Conservation (phyloP, 2,797 vertebrate genomes). For the Malacoraja senta region DNA sequence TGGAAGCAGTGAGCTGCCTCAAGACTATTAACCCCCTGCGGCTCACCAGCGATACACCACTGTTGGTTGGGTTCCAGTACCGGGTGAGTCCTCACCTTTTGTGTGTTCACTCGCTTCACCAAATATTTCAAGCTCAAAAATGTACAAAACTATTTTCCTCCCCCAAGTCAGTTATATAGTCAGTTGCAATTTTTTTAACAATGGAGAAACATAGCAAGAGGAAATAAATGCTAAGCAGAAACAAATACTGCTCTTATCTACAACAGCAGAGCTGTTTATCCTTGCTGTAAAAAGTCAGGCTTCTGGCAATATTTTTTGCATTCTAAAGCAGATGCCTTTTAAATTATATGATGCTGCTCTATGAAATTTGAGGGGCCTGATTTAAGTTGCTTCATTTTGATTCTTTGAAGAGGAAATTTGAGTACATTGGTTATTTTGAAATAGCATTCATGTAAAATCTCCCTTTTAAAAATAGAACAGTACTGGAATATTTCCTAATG, state of each 20-base stretch:
- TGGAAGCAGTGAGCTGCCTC: background rate
- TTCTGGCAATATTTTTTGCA: background rate
- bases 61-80: background rate
- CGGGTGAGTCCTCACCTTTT: background rate
- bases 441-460: background rate
- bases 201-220: background rate
- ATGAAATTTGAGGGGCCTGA: background rate
- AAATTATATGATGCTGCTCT: background rate
- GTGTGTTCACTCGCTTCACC: background rate
- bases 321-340: background rate
- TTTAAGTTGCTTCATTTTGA: slow-evolving; percentile 13
- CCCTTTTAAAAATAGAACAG: background rate
- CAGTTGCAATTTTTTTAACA: background rate
- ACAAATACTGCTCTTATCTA: background rate
- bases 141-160: background rate
- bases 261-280: background rate
- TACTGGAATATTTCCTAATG: background rate
- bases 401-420: background rate
- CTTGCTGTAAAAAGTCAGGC: background rate
- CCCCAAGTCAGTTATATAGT: background rate
- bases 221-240: background rate
- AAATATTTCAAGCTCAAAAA: background rate
- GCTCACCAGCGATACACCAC: background rate
- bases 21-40: background rate
- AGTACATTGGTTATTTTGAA: background rate